Evolutionary conservation across 2,888 invertebrate species (phyloP).

Genomic region (Chaitophorus viminalis): DNA sequence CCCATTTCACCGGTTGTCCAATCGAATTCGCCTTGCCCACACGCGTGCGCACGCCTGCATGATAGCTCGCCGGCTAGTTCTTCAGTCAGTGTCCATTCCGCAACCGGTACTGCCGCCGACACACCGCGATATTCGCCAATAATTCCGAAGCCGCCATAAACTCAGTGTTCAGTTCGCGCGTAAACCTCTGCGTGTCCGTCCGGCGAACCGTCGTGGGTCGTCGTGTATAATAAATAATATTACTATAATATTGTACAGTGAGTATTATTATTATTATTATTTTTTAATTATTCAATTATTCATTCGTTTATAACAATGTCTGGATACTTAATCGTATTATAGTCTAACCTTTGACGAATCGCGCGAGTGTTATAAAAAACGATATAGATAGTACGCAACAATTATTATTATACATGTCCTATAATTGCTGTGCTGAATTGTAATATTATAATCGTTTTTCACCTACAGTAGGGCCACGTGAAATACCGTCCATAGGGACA

Average conservation of each 20-base stretch:
- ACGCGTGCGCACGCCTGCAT: not conserved
- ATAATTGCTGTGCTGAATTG: too few species aligned
- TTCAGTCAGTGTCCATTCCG: constrained; percentile 62
- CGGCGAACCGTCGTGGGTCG: not conserved
- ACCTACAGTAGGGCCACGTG: too few species aligned
- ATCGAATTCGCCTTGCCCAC: constrained; percentile 56
- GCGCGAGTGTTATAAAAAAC: too few species aligned
- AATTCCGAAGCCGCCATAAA: constrained; percentile 5
- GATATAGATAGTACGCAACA: too few species aligned
- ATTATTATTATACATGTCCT: too few species aligned
- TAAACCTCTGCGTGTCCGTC: not conserved
- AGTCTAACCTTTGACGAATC: too few species aligned
- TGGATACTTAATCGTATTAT: too few species aligned
- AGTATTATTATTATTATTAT: not conserved
- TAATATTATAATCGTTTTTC: too few species aligned
- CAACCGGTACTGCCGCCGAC: constrained; percentile 52
- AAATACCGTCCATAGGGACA: too few species aligned
- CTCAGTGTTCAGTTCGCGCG: constrained; percentile 15
- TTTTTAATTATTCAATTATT: not conserved
- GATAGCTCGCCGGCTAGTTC: constrained; percentile 22
- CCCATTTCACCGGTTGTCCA: constrained; percentile 38
- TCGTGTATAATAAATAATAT: not conserved
- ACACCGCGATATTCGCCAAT: constrained; percentile 37
- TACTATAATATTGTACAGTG: not conserved
- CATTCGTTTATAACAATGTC: too few species aligned